A percentile compares a stretch with the other conserved stretches of the same genome.
Evolutionary conservation across 2,797 vertebrate genomes (phyloP).

Genomic region (Myotis myotis): DNA sequence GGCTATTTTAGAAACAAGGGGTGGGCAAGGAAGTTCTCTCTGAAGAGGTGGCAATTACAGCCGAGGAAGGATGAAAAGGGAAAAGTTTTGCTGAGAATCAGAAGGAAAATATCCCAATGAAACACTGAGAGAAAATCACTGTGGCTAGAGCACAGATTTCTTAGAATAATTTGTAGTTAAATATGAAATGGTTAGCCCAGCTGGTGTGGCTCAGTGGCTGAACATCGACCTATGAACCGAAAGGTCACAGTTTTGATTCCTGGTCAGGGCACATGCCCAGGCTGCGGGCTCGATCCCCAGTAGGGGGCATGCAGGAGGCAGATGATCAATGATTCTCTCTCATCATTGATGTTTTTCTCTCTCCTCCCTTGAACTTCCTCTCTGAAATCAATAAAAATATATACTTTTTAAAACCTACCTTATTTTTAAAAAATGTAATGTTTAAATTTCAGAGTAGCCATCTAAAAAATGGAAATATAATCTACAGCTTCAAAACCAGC

Average conservation of each 20-base stretch:
- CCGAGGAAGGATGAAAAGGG: not conserved
- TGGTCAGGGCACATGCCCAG: too few species aligned
- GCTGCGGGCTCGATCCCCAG: too few species aligned
- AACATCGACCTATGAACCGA: too few species aligned
- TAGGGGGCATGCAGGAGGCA: too few species aligned
- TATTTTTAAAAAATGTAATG: not conserved
- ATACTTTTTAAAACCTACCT: too few species aligned
- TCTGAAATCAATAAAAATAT: too few species aligned
- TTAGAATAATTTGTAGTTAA: not conserved
- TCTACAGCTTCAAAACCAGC: not conserved
- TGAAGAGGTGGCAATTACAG: not conserved
- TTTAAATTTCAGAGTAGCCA: conserved; percentile 7
- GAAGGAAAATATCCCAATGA: not conserved
- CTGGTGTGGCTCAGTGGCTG: too few species aligned
- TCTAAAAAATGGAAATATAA: not conserved
- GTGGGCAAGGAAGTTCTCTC: not conserved
- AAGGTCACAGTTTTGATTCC: too few species aligned
- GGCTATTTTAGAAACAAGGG: not conserved
- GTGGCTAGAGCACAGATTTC: not conserved
- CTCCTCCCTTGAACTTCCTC: too few species aligned
- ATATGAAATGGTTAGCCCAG: not conserved
- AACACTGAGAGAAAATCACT: not conserved
- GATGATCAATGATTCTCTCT: too few species aligned
- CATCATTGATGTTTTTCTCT: too few species aligned
- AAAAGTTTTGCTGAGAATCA: not conserved